Conservation (phyloP, 2,113 vertebrate genomes). For the Ochotona princeps region DNA sequence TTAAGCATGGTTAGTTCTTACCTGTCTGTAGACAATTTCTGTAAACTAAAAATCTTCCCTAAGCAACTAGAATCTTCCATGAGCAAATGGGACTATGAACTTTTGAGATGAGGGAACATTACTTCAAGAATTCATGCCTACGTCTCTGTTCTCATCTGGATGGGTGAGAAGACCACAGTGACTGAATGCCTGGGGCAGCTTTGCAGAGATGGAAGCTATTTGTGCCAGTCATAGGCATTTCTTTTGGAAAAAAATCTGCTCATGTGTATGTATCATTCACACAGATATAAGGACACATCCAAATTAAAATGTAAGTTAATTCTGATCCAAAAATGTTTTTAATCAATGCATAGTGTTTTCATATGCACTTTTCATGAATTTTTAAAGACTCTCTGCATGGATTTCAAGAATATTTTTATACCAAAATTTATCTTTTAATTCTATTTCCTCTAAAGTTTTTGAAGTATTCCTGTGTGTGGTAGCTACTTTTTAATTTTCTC, state of each 20-base stretch:
- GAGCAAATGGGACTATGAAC: background rate
- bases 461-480: background rate
- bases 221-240: background rate
- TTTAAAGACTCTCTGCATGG: no score
- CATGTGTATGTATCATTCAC: background rate
- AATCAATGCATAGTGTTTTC: no score
- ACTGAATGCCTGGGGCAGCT: background rate
- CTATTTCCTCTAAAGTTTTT: no score
- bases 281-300: no score
- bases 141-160: background rate
- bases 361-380: no score
- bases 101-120: background rate
- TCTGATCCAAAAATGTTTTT: no score
- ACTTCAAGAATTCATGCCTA: conserved; percentile 22
- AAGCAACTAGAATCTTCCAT: background rate
- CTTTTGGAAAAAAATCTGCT: background rate
- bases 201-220: background rate
- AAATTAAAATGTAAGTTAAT: no score
- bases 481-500: background rate
- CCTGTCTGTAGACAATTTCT: background rate
- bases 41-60: background rate
- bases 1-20: background rate
- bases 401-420: no score
- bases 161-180: background rate
- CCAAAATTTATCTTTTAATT: no score